Evolutionary conservation across 2,888 invertebrate genomes (phyloP).

Genomic region (Idaea aversata): DNA sequence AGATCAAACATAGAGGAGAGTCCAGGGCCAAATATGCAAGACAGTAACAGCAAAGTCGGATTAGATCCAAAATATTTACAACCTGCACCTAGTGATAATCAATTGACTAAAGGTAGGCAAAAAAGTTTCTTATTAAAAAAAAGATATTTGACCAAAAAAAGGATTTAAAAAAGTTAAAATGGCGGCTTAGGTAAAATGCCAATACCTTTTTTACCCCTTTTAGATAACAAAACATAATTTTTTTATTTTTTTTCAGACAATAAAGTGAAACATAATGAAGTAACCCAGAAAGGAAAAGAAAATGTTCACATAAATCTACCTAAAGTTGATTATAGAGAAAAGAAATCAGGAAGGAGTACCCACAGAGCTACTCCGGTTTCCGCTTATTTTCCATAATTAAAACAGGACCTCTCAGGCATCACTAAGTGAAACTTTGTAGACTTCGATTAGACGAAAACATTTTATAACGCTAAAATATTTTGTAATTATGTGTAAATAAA

Average conservation of each 20-base stretch:
- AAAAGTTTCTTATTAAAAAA: neutral
- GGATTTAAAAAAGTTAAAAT: neutral
- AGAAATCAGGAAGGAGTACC: constrained; percentile 58
- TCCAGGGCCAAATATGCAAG: constrained; percentile 44
- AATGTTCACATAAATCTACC: constrained; percentile 60
- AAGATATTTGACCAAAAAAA: too few species aligned
- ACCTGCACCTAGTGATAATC: constrained; percentile 51
- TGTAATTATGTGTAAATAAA: too few species aligned
- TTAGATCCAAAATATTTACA: constrained; percentile 70
- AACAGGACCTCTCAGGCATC: neutral
- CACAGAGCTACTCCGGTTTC: constrained; percentile 70
- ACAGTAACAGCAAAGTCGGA: constrained; percentile 44
- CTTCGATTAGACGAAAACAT: neutral
- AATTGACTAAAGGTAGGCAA: constrained; percentile 43
- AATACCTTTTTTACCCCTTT: neutral
- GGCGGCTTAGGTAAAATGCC: neutral
- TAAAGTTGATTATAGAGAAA: constrained; percentile 69
- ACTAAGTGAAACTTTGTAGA: neutral
- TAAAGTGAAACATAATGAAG: constrained; percentile 33
- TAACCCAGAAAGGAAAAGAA: constrained; percentile 58
- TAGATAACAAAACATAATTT: neutral
- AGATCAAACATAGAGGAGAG: constrained; percentile 64
- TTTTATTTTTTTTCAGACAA: constrained; percentile 36
- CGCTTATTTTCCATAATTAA: constrained; percentile 63
- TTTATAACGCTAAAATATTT: neutral